Percentiles rank a stretch among this genome's conserved stretches.
phyloP scores from a whole-genome alignment of 1,140 invertebrate species.

The Brevipalpus yothersi region DNA sequence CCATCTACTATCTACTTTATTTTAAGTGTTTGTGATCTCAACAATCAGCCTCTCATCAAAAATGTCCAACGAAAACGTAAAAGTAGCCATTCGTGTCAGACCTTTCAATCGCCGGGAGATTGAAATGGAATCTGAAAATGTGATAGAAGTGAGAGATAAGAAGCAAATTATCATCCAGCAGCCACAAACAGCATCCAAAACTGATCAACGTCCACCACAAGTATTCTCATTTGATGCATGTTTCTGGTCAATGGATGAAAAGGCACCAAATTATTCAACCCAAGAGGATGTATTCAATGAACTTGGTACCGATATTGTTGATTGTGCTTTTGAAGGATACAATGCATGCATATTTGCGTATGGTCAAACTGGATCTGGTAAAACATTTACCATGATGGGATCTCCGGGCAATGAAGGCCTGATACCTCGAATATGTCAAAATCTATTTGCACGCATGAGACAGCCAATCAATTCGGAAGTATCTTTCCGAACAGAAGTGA shows the following conservation, averaged over 20 bases:
- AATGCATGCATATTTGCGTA: constrained; percentile 99
- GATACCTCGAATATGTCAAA: constrained; percentile 91
- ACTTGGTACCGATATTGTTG: constrained; percentile 94
- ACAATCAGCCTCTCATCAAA: not conserved
- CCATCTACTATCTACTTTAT: too few species aligned
- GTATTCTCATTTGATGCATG: constrained; percentile 96
- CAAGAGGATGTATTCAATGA: constrained; percentile 93
- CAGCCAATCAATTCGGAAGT: constrained; percentile 40
- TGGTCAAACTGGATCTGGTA: constrained; percentile 95
- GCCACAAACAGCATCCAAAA: constrained; percentile 21
- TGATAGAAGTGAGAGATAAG: constrained; percentile 85
- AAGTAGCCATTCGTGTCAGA: constrained; percentile 94
- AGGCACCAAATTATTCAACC: constrained; percentile 61
- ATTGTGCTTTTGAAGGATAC: constrained; percentile 96
- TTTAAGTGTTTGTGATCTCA: too few species aligned
- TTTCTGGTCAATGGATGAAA: constrained; percentile 85
- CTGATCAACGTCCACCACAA: constrained; percentile 80
- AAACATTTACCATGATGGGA: constrained; percentile 99
- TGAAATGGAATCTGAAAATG: constrained; percentile 67
- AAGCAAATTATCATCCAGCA: not conserved
- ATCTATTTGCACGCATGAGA: constrained; percentile 69
- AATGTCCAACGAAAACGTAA: constrained; percentile 13
- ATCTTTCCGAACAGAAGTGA: constrained; percentile 35
- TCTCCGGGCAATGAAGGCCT: constrained; percentile 87
- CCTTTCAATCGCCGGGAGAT: constrained; percentile 90